Conservation (phyloP, 1,140 invertebrate species). For the Paraescarpia echinospica region DNA sequence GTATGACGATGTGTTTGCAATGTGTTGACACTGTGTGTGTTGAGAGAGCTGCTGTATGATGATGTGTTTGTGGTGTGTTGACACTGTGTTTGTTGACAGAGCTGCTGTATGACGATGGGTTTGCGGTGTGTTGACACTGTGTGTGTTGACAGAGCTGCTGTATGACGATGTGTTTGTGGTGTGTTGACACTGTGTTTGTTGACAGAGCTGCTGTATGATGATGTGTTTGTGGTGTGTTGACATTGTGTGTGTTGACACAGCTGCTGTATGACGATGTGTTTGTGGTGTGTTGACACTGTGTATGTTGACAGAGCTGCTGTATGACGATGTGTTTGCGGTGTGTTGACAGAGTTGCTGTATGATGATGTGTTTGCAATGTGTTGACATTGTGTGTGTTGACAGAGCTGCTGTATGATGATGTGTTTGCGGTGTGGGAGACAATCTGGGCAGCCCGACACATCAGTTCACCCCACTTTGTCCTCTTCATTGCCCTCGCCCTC, state of each 20-base stretch:
- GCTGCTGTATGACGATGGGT: not conserved
- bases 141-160: not conserved
- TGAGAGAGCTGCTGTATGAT: not conserved
- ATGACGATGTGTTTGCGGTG: not conserved
- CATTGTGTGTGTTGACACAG: not conserved
- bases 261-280: not conserved
- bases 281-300: not conserved
- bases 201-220: not conserved
- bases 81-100: not conserved
- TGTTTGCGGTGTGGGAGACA: constrained; percentile 90
- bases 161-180: not conserved
- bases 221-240: not conserved
- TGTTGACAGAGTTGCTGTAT: not conserved
- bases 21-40: not conserved
- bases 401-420: constrained; percentile 88
- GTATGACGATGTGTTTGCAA: not conserved
- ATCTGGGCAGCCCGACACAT: constrained; percentile 92
- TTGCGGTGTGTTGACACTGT: not conserved
- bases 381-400: constrained; percentile 31
- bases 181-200: not conserved
- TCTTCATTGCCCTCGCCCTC: constrained; percentile 89
- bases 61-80: not conserved
- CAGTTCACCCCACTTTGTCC: constrained; percentile 83
- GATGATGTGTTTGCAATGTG: not conserved
- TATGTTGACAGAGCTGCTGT: not conserved